Evolutionary conservation across 64 coral and sea anemone species (phyloP), one percentile per base, ranked within the genome.

Genomic region (Pocillopora verrucosa): DNA sequence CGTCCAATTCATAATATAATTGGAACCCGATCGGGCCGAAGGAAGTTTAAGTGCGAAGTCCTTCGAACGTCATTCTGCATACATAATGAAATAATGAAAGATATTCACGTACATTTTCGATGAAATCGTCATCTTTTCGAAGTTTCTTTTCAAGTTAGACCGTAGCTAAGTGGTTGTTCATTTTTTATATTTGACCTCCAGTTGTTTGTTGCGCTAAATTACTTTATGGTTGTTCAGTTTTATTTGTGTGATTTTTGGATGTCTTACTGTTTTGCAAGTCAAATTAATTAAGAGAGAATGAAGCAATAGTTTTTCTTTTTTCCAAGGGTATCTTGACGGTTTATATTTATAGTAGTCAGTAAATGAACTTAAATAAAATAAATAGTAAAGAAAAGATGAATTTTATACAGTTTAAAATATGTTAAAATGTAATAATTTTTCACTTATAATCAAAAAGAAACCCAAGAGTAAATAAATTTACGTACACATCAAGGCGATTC

Each of bases 11-110:
- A 16, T 16, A 69, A 69, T 24, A 84, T 69, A 68, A 69, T 84
- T 70, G 70, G 20, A 51, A 38, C 26, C 60, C 67, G 56, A 56
- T 34, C 80, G 62, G 2, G 80, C 80, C 81, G 16, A 70, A 84
- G 17, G 81, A 20, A 41, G 13, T 84, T 19, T 70, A 69, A 60
- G 81, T 84, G 35, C 80, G 45, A 26, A 61, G 9, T 14, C 19
- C 56, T 70, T 84, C 81, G 36, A 69, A 41, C 81, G 81, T 84
- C 62, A 84, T 84, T 84, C 38, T 84, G 20, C 62, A 84, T 84
- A 16, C 15, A 69, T 68, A 51, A 61, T 80, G 58, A 60, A 60
- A 80, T 62, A 61, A 61, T 80, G 59, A 61, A 61, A 15, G 11
- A 34, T 14, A 30, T 59, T 37, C 34, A 19, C 80, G 26, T 65